phyloP scores from a whole-genome alignment of 2,113 vertebrate species.

The Ciconia stormi region DNA sequence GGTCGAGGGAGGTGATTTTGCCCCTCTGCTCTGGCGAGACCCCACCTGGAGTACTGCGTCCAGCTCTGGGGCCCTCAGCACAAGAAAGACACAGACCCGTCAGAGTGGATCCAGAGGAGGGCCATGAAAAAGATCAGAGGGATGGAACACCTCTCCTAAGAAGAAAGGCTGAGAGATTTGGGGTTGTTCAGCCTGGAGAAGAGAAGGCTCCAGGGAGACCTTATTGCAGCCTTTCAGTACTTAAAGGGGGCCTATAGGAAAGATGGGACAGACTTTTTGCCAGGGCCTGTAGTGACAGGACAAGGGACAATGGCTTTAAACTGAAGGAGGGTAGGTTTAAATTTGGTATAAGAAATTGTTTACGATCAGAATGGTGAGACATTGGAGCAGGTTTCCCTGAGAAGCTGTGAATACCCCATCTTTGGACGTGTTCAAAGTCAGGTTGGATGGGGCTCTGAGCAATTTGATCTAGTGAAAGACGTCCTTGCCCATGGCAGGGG shows the following conservation, averaged over 20 bases:
- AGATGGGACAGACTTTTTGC: background rate
- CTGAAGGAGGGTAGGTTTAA: background rate
- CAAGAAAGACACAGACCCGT: background rate
- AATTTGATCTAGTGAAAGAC: background rate
- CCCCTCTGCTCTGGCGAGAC: background rate
- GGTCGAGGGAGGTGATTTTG: rapidly evolving
- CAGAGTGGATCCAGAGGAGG: background rate
- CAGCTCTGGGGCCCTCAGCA: background rate
- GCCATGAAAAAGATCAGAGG: background rate
- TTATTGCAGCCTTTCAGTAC: background rate
- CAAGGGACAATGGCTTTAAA: background rate
- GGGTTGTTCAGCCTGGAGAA: background rate
- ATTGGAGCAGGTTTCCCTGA: background rate
- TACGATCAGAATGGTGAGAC: rapidly evolving
- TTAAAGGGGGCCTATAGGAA: background rate
- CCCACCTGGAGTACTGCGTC: background rate
- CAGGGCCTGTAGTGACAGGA: background rate
- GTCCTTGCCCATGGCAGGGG: background rate
- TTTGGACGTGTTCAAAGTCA: background rate
- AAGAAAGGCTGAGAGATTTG: background rate
- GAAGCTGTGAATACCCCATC: background rate
- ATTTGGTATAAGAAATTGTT: background rate
- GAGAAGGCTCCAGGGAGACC: background rate
- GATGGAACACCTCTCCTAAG: background rate
- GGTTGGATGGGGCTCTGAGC: rapidly evolving